Base-by-base conservation (phyloP, 1,140 invertebrate genomes). In the Drosophila grimshawi region DNA sequence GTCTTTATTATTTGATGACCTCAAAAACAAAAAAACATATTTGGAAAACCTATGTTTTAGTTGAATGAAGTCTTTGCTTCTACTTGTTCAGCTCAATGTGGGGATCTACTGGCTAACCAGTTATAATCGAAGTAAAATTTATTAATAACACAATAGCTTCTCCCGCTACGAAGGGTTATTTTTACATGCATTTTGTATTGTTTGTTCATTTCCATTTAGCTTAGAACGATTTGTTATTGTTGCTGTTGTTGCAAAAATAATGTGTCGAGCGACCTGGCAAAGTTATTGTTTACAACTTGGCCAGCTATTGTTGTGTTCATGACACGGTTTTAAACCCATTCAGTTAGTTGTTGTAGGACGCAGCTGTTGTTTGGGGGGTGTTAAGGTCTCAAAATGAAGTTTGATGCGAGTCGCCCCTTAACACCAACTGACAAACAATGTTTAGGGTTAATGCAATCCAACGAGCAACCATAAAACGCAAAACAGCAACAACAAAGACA, bases 241-340 rank as follows among this genome's bases (percentile, higher is more conserved):
- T 19, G n/a, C 32, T 29, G 5, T 62, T 62, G 33, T 30, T 62
- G 46, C 32, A 51, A 41, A 30, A 41, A 29, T 37, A 35, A 39
- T 56, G 30, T 43, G 7, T n/a, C 11, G n/a, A 59, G 56, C 32
- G 41, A 59, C 5, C 56, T 46, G 56, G 56, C 56, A 57, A 29
- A 56, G 37, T 56, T 41, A 39, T 41, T 43, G 29, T 29, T 43
- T 49, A 19, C 46, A 5, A 33, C 4, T 10, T 32, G 19, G 19
- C 27, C 10, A 2, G n/a, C n/a, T 10, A 32, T 37, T 61, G 19
- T 19, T 61, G n/a, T 30, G 46, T 41, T 64, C 45, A 48, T 71
- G 68, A 69, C 59, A 69, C 49, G 59, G 66, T 55, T 69, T 53
- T 60, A 35, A 30, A 35, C 19, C 57, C 49, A 55, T 69, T 69